Conservation (phyloP, 2,888 invertebrate species). For the Trachelus iudaicus region DNA sequence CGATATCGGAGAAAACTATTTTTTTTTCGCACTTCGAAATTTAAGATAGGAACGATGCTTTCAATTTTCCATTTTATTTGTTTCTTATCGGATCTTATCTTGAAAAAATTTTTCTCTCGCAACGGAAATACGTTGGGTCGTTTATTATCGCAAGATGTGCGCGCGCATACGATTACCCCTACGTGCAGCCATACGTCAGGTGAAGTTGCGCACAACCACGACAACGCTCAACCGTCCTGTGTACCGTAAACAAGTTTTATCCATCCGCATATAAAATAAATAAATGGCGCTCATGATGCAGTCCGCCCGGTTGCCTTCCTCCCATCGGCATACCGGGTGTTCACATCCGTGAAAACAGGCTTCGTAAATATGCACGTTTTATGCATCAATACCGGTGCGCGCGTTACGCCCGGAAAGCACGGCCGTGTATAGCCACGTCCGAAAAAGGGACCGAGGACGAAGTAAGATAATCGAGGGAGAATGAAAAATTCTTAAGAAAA, state of each 20-base stretch:
- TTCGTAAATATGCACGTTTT: constrained; percentile 60
- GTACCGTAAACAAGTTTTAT: constrained; percentile 59
- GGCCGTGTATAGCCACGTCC: not conserved
- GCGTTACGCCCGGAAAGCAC: not conserved
- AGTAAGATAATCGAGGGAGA: not conserved
- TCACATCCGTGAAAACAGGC: constrained; percentile 64
- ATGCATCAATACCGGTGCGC: constrained; percentile 53
- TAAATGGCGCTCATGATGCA: constrained; percentile 54
- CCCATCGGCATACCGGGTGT: constrained; percentile 58
- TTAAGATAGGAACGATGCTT: not conserved
- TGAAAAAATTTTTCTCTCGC: not conserved
- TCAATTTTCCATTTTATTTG: not conserved
- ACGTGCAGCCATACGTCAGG: not conserved
- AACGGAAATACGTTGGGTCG: not conserved
- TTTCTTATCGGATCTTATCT: not conserved
- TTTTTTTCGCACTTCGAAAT: too few species aligned
- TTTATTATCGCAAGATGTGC: constrained; percentile 6
- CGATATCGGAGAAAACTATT: not conserved
- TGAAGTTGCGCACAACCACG: not conserved
- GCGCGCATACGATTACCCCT: not conserved
- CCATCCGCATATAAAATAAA: constrained; percentile 60
- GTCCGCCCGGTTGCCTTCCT: constrained; percentile 50
- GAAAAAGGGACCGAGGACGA: not conserved
- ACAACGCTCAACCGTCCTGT: constrained; percentile 11
- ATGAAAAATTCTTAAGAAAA: not conserved